Evolutionary conservation across 1,140 invertebrate species (phyloP), one percentile per base, ranked within the genome.

Genomic region (Liolophura sinensis): DNA sequence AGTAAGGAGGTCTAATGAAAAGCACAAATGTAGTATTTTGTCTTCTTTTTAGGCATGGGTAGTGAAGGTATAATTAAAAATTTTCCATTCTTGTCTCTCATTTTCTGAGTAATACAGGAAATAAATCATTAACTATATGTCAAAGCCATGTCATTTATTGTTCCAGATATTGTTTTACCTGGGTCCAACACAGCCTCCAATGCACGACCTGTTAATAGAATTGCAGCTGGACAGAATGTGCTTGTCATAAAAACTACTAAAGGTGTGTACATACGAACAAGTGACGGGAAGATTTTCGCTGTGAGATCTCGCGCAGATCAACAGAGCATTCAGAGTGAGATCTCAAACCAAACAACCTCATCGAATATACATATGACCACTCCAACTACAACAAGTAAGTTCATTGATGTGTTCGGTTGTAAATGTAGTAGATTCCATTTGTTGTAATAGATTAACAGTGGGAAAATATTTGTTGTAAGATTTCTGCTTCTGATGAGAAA

Each of bases 231-330:
- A 0, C 94, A 97, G 81, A 89, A 94, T 72, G 93, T 98, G 0
- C 91, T 96, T 88, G 93, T 98, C 4, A 87, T 98, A 1, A 96
- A 96, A 80, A 96, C 94, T 20, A 92, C 93, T 0, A 96, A 96
- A 85, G 95, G 95, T 47, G 95, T 97, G 66, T 97, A 97, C 82
- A 94, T 98, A 89, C 92, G 96, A 71, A 86, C 96, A 25, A 93
- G 94, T 78, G 94, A 94, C 77, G 94, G 94, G n/a, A 96, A 96
- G 86, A 95, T 97, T 65, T 96, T 97, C 77, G 94, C 95, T n/a
- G 96, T 97, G 66, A 68, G 80, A 52, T 77, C 78, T n/a, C n/a
- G 27, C 15, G 51, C 51, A 4, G 51, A 54, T 7, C n/a, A 54
- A 24, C 31, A 40, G 31, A 40, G 31, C 31, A 40, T 40, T 9